Conservation (phyloP, 2,113 vertebrate genomes). For the Bucco capensis region DNA sequence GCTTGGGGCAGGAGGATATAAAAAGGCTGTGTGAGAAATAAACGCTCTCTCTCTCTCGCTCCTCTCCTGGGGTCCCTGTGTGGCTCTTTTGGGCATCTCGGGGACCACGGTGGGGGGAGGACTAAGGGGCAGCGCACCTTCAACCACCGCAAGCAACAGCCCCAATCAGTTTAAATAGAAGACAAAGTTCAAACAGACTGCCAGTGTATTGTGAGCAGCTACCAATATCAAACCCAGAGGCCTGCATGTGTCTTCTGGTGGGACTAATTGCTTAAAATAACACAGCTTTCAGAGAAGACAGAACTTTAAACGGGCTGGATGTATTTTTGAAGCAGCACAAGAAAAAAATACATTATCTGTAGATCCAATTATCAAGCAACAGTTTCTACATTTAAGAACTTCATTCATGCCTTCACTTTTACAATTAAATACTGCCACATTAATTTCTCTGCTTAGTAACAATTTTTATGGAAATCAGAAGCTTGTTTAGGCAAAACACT, state of each 20-base stretch:
- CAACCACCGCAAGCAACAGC: no score
- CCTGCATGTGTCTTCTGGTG: background rate
- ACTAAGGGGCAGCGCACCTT: no score
- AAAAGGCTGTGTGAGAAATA: no score
- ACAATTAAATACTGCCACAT: constrained; percentile 2
- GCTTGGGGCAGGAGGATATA: no score
- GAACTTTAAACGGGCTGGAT: background rate
- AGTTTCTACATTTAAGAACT: background rate
- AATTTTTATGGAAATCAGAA: constrained; percentile 9
- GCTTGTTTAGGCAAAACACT: constrained; percentile 1
- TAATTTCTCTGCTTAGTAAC: background rate
- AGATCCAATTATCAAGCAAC: background rate
- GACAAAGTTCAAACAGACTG: background rate
- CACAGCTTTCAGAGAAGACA: background rate
- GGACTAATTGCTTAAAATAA: background rate
- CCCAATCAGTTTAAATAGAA: background rate
- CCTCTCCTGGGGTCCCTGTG: no score
- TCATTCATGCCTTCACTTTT: background rate
- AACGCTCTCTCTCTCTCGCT: no score
- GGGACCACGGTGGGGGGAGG: no score
- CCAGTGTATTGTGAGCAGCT: background rate
- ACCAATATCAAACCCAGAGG: background rate
- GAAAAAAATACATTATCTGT: constrained; percentile 1
- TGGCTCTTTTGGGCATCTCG: no score
- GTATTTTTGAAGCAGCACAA: constrained; percentile 28